These are phyloP conservation scores for Nasua narica DNA, from an alignment of 2,797 vertebrate genomes.

Conservation along the genomic window DNA sequence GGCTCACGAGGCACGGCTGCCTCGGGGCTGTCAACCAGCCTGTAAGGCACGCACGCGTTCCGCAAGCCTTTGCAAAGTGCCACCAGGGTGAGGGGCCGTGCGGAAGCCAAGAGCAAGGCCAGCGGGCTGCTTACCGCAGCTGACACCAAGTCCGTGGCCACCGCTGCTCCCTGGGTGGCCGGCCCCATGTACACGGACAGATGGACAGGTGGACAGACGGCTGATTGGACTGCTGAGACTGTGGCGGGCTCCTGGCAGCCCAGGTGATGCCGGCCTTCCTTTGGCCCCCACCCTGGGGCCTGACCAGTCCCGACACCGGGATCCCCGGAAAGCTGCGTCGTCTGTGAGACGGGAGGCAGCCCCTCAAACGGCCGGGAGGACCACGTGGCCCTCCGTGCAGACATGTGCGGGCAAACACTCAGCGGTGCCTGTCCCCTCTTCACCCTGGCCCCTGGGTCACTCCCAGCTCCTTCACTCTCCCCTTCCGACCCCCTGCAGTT, in stretches of 20 bases:
- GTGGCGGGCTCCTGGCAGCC: neutral
- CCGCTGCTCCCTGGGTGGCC: fast-evolving
- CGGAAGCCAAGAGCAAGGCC: neutral
- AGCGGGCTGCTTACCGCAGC: neutral
- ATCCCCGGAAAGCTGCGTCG: neutral
- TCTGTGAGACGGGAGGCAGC: neutral
- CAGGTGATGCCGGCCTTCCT: neutral
- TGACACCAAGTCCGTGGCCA: neutral
- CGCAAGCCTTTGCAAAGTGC: neutral
- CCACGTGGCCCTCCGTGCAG: no score
- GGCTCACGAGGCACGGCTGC: neutral
- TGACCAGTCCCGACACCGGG: neutral
- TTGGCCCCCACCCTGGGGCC: neutral
- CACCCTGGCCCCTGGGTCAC: neutral
- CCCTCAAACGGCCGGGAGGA: neutral
- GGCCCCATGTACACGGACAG: fast-evolving
- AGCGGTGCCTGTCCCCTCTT: neutral
- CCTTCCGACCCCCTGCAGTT: neutral
- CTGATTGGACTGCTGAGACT: fast-evolving
- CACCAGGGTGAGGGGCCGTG: neutral
- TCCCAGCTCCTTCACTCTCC: neutral
- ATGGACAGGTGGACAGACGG: neutral
- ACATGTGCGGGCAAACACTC: neutral
- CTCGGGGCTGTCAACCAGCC: neutral
- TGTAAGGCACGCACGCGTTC: neutral